A percentile compares a stretch with the other conserved stretches of the same genome.
phyloP scores from a whole-genome alignment of 1,140 invertebrate species.

The Wasmannia auropunctata region DNA sequence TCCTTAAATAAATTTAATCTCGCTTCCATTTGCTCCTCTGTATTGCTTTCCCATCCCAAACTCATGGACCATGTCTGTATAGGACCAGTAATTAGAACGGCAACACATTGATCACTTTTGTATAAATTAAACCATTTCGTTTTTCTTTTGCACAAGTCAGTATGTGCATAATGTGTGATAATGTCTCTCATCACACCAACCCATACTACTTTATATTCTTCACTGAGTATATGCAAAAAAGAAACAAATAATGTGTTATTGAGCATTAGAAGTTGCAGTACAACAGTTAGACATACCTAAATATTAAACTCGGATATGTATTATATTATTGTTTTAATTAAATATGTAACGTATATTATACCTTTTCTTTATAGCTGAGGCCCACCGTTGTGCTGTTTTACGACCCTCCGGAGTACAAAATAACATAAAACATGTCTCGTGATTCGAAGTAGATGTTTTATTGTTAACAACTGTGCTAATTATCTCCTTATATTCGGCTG shows the following conservation, averaged over 20 bases:
- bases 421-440: not conserved
- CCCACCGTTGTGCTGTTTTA: not conserved
- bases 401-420: not conserved
- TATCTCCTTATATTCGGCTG: too few species aligned
- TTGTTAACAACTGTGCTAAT: not conserved
- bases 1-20: constrained; percentile 72
- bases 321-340: not conserved
- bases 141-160: too few species aligned
- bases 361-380: not conserved
- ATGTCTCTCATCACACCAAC: too few species aligned
- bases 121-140: too few species aligned
- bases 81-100: constrained; percentile 73
- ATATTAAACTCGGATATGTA: not conserved
- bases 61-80: constrained; percentile 79
- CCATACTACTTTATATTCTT: not conserved
- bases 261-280: not conserved
- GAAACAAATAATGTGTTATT: not conserved
- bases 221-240: not conserved
- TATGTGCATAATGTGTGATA: too few species aligned
- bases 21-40: constrained; percentile 69
- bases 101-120: too few species aligned
- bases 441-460: not conserved
- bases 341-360: not conserved
- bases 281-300: not conserved
- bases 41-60: constrained; percentile 64